Evolutionary conservation across 2,797 vertebrate species (phyloP).

Genomic region (Hipposideros larvatus): DNA sequence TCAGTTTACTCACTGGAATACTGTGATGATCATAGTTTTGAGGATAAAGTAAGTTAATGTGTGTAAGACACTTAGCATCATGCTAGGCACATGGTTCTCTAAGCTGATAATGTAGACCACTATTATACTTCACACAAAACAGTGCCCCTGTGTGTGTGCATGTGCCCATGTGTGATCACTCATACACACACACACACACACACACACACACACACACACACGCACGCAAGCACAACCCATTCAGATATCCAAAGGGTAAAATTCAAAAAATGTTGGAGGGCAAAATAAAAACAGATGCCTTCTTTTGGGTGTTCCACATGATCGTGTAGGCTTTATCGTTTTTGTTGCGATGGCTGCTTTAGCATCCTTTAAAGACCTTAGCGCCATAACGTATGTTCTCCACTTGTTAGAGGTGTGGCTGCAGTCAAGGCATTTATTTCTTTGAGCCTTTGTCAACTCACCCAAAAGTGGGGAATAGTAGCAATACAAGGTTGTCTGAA

Average conservation of each 20-base stretch:
- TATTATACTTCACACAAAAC: neutral
- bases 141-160: neutral
- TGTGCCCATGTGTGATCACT: neutral
- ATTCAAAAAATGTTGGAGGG: neutral
- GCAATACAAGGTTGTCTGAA: neutral
- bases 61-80: neutral
- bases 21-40: neutral
- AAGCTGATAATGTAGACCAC: neutral
- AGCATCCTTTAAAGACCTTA: neutral
- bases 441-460: neutral
- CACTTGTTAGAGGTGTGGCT: neutral
- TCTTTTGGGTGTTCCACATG: neutral
- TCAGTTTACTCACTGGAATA: neutral
- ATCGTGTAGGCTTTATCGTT: neutral
- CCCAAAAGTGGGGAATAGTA: neutral
- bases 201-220: too few relatives aligned
- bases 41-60: conserved; percentile 12
- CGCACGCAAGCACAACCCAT: neutral
- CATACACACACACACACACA: neutral
- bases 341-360: neutral
- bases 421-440: neutral
- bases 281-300: neutral
- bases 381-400: neutral
- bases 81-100: neutral
- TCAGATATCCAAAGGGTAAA: neutral